A percentile compares a stretch with the other conserved stretches of the same genome.
These are phyloP conservation scores for Macrobrachium rosenbergii DNA, from an alignment of 1,140 invertebrate species.

Conservation along the genomic window DNA sequence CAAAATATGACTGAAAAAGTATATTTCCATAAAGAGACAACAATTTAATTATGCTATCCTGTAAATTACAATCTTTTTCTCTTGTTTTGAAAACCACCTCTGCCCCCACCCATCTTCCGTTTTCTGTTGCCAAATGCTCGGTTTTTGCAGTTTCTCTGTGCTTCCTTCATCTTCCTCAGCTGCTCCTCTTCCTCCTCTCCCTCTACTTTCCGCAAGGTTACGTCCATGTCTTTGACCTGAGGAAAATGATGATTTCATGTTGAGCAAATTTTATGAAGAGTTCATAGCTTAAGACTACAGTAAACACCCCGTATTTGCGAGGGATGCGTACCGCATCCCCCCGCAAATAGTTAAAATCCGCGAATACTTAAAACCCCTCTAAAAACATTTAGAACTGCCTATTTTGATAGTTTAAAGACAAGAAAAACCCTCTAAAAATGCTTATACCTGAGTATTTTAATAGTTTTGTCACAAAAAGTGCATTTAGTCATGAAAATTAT, in stretches of 20 bases:
- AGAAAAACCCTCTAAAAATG: no score
- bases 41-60: background rate
- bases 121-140: slow-evolving; percentile 16
- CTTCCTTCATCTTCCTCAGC: slow-evolving; percentile 43
- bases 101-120: slow-evolving; percentile 4
- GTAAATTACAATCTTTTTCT: slow-evolving; percentile 10
- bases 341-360: no score
- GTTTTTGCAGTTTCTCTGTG: slow-evolving; percentile 9
- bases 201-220: slow-evolving; percentile 35
- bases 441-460: no score
- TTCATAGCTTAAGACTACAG: no score
- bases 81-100: slow-evolving; percentile 27
- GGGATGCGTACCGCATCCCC: no score
- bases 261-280: no score
- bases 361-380: no score
- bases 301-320: no score
- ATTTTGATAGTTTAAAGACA: no score
- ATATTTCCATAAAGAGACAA: background rate
- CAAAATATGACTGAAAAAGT: background rate
- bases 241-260: background rate
- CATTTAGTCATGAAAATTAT: no score
- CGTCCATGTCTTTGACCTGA: slow-evolving; percentile 46
- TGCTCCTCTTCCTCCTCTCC: slow-evolving; percentile 55
- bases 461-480: no score
- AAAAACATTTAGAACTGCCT: no score